Percentiles rank a stretch among this genome's conserved stretches.
These are phyloP conservation scores for Manis javanica DNA, from an alignment of 2,797 vertebrate genomes.

Conservation along the genomic window DNA sequence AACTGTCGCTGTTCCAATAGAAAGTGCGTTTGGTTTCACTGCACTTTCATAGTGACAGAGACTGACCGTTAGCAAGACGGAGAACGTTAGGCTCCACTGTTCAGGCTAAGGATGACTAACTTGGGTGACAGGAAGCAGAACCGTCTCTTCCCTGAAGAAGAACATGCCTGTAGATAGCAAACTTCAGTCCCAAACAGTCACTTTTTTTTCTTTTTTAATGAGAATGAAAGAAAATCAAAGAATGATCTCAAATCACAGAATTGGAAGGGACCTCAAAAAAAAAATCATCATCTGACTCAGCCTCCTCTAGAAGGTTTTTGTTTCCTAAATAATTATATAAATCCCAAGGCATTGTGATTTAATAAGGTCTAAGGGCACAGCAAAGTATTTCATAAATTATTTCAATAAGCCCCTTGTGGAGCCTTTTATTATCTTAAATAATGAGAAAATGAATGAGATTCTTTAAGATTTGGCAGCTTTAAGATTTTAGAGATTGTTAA, in stretches of 20 bases:
- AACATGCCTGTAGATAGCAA: conserved; percentile 64
- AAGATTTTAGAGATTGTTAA: conserved; percentile 52
- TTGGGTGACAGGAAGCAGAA: conserved; percentile 55
- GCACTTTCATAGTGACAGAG: conserved; percentile 66
- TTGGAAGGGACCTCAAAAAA: not conserved
- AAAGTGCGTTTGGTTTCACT: conserved; percentile 73
- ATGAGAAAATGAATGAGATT: conserved; percentile 70
- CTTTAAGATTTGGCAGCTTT: conserved; percentile 55
- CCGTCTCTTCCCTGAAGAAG: conserved; percentile 55
- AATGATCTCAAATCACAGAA: conserved; percentile 53
- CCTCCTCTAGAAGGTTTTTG: conserved; percentile 49
- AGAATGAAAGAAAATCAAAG: conserved; percentile 58
- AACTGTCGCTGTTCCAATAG: conserved; percentile 59
- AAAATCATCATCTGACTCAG: conserved; percentile 34
- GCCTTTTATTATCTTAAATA: conserved; percentile 57
- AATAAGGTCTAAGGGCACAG: conserved; percentile 58
- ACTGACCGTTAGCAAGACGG: conserved; percentile 60
- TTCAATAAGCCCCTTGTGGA: conserved; percentile 43
- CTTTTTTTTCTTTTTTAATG: not conserved
- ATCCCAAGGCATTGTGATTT: conserved; percentile 34
- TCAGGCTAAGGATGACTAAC: conserved; percentile 41
- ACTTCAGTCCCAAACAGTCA: not conserved
- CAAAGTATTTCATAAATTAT: conserved; percentile 61
- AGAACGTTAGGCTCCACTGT: conserved; percentile 58
- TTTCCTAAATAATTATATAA: conserved; percentile 68